Percentiles rank a stretch among this genome's conserved stretches.
Conservation (phyloP, 1,140 invertebrate species). For the Centruroides vittatus region DNA sequence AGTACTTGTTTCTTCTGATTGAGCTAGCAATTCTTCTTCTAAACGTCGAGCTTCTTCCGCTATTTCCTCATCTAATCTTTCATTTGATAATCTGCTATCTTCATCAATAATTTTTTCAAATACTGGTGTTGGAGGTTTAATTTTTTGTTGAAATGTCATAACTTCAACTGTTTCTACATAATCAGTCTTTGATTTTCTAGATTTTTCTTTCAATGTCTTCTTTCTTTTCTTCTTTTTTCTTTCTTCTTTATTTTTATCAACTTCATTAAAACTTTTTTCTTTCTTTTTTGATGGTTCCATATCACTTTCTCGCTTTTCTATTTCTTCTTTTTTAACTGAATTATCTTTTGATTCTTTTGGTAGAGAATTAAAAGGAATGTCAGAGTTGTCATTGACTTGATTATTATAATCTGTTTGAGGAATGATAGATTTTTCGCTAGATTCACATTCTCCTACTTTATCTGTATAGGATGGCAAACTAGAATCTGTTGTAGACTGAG, state of each 20-base stretch:
- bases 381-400: too few relatives aligned
- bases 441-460: too few relatives aligned
- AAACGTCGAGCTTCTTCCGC: conserved; percentile 15
- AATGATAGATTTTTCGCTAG: too few relatives aligned
- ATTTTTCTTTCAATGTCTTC: conserved; percentile 21
- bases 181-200: conserved; percentile 12
- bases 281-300: conserved; percentile 38
- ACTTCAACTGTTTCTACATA: not conserved
- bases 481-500: too few relatives aligned
- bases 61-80: conserved; percentile 17
- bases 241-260: conserved; percentile 12
- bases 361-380: too few relatives aligned
- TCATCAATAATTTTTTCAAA: conserved; percentile 9
- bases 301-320: conserved; percentile 9
- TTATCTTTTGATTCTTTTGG: not conserved
- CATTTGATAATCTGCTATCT: conserved; percentile 14
- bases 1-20: conserved; percentile 13
- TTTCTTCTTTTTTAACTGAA: conserved; percentile 24
- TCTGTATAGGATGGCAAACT: too few relatives aligned
- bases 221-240: conserved; percentile 33
- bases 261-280: conserved; percentile 27
- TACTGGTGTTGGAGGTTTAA: conserved; percentile 9
- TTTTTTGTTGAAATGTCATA: too few relatives aligned
- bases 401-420: too few relatives aligned
- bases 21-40: conserved; percentile 14